Conservation (phyloP, 2,113 vertebrate genomes). For the Erinaceus europaeus region DNA sequence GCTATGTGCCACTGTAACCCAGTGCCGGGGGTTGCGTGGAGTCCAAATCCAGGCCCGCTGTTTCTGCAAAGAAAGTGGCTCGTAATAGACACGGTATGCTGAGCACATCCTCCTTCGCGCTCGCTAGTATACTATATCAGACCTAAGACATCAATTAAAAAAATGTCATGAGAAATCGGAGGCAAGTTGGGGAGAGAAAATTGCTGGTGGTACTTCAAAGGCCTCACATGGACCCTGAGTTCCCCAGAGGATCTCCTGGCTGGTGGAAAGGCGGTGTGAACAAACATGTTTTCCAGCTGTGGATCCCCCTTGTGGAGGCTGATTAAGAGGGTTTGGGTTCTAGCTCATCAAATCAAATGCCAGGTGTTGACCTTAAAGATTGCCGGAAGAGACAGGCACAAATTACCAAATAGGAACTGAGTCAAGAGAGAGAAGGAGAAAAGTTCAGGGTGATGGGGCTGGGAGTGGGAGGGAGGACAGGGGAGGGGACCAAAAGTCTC, state of each 20-base stretch:
- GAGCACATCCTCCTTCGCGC: constrained; percentile 60
- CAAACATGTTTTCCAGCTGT: constrained; percentile 76
- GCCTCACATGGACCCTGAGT: constrained; percentile 63
- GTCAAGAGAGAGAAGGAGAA: not conserved
- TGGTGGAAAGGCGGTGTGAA: constrained; percentile 62
- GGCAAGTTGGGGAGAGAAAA: constrained; percentile 47
- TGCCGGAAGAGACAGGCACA: constrained; percentile 65
- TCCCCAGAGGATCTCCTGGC: constrained; percentile 77
- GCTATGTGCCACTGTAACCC: not conserved
- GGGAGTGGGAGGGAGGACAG: not conserved
- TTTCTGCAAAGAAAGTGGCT: constrained; percentile 54
- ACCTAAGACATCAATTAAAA: constrained; percentile 64
- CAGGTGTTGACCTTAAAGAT: constrained; percentile 71
- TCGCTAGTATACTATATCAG: constrained; percentile 51
- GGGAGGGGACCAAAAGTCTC: not conserved
- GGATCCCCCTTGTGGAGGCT: constrained; percentile 55
- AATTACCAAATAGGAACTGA: not conserved
- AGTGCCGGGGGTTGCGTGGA: not conserved
- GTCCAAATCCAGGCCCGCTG: not conserved
- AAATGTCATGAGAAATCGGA: constrained; percentile 48
- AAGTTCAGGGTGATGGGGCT: not conserved
- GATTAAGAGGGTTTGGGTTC: constrained; percentile 51
- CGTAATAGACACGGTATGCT: constrained; percentile 54
- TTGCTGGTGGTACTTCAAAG: constrained; percentile 72
- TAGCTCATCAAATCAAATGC: constrained; percentile 72